These are phyloP conservation scores for Euglossa dilemma DNA, from an alignment of 1,140 invertebrate species.

Conservation along the genomic window DNA sequence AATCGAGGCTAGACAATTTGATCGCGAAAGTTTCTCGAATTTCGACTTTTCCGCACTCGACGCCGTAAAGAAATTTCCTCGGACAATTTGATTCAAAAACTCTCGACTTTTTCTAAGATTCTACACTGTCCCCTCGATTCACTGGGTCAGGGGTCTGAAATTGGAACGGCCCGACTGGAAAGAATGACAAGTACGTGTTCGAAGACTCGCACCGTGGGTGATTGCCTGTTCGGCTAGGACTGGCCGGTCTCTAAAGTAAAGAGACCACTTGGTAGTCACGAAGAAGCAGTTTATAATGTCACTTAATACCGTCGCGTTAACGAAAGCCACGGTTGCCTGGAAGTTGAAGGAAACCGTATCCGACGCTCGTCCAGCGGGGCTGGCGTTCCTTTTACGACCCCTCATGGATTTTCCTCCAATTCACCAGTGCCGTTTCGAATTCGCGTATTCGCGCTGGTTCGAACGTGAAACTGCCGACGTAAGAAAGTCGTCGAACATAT, in stretches of 20 bases:
- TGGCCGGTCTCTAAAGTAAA: not conserved
- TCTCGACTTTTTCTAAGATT: too few relatives aligned
- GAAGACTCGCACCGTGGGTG: too few relatives aligned
- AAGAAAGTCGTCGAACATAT: not conserved
- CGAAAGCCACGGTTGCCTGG: conserved; percentile 26
- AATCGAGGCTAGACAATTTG: too few relatives aligned
- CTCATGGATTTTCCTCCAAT: conserved; percentile 46
- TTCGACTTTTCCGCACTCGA: too few relatives aligned
- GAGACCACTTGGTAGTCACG: conserved; percentile 14
- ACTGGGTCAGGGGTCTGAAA: not conserved
- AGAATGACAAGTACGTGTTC: not conserved
- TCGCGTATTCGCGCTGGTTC: conserved; percentile 7
- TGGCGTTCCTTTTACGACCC: conserved; percentile 8
- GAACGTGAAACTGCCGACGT: conserved; percentile 46
- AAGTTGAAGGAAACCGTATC: conserved; percentile 20
- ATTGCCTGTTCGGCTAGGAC: conserved; percentile 19
- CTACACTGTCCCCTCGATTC: too few relatives aligned
- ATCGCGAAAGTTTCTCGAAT: too few relatives aligned
- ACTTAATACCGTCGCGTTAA: conserved; percentile 43
- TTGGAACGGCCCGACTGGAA: not conserved
- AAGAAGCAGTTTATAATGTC: conserved; percentile 57
- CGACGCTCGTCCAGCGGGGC: not conserved
- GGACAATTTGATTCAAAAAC: too few relatives aligned
- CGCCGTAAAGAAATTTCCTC: too few relatives aligned
- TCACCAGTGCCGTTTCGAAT: not conserved